Evolutionary conservation across 1,140 invertebrate genomes (phyloP).

Genomic region (Zaprionus capensis): DNA sequence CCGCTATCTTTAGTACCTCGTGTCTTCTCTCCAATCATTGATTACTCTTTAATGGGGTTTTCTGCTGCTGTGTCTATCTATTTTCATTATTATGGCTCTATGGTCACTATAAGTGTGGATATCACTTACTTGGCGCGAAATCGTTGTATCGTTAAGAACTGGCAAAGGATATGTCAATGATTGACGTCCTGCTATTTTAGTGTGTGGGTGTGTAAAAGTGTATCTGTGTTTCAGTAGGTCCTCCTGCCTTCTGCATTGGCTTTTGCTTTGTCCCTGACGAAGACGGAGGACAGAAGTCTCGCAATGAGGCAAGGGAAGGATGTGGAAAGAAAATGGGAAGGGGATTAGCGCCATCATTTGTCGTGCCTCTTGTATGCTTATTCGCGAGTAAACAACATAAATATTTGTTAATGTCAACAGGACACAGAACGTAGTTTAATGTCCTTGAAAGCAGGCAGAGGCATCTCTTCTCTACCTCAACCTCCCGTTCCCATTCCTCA

Average conservation of each 20-base stretch:
- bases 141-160: too few relatives aligned
- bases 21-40: too few relatives aligned
- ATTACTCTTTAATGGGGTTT: too few relatives aligned
- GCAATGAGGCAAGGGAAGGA: not conserved
- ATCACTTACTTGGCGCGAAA: too few relatives aligned
- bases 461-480: not conserved
- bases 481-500: not conserved
- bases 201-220: slow-evolving; percentile 1
- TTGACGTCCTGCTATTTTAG: slow-evolving; percentile 1
- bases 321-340: not conserved
- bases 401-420: slow-evolving; percentile 75
- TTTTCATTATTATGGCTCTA: too few relatives aligned
- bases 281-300: not conserved
- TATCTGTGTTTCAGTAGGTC: too few relatives aligned
- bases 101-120: too few relatives aligned
- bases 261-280: not conserved
- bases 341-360: slow-evolving; percentile 1
- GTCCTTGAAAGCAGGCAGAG: slow-evolving; percentile 8
- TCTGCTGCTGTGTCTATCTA: too few relatives aligned
- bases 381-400: slow-evolving; percentile 72
- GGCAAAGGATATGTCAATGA: too few relatives aligned
- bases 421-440: slow-evolving; percentile 14
- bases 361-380: slow-evolving; percentile 42
- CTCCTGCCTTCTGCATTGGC: slow-evolving; percentile 35
- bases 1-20: too few relatives aligned